A percentile compares a stretch with the other conserved stretches of the same genome.
Evolutionary conservation across 2,797 vertebrate species (phyloP).

Genomic region (Anniella stebbinsi): DNA sequence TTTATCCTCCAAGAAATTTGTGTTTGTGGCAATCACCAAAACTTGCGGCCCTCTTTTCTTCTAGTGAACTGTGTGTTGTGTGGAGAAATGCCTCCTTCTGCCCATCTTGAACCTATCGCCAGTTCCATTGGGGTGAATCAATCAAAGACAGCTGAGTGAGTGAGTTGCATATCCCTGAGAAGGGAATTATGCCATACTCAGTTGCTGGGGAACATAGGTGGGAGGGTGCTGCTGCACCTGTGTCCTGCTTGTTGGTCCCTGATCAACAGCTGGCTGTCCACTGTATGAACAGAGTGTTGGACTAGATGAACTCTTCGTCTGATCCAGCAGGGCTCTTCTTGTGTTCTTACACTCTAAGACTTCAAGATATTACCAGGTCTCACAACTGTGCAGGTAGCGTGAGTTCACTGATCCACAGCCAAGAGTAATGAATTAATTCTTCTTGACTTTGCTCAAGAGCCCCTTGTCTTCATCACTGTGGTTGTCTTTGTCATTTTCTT

Average conservation of each 20-base stretch:
- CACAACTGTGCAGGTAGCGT: background rate
- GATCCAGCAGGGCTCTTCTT: too few relatives aligned
- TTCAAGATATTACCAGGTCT: background rate
- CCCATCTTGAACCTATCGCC: background rate
- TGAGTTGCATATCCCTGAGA: too few relatives aligned
- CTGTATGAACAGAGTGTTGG: too few relatives aligned
- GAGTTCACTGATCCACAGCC: constrained; percentile 14
- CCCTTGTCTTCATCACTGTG: background rate
- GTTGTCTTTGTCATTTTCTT: constrained; percentile 34
- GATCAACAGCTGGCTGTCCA: too few relatives aligned
- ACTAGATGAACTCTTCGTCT: too few relatives aligned
- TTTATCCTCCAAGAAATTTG: too few relatives aligned
- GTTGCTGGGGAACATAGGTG: too few relatives aligned
- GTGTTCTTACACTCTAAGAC: background rate
- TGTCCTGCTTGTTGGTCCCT: too few relatives aligned
- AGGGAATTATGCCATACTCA: too few relatives aligned
- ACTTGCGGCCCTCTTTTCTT: too few relatives aligned
- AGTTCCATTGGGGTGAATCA: background rate
- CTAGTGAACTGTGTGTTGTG: background rate
- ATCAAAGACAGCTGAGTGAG: background rate
- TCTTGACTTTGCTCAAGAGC: constrained; percentile 11
- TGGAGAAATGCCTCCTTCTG: background rate
- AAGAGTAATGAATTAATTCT: constrained; percentile 12
- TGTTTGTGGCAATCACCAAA: too few relatives aligned
- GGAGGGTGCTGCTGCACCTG: too few relatives aligned